Base-by-base conservation (phyloP, 2,888 invertebrate genomes). In the Lasioglossum pauxillum region DNA sequence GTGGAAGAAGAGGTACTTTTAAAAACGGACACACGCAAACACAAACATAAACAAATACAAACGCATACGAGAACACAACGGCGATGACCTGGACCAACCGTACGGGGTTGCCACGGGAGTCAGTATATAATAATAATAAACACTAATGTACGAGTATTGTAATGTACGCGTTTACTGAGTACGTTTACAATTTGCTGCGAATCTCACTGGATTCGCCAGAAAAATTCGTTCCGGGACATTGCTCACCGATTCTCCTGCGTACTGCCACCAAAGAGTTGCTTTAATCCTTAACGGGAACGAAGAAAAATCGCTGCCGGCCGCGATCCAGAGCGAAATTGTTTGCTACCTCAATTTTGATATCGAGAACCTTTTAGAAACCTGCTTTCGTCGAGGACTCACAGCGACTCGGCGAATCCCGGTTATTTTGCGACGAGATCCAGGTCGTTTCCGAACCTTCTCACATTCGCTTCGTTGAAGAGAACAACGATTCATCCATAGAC, bases 161-260 rank as follows among this genome's bases (percentile, higher is more conserved):
- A 87, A 80, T 78, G 46, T 83, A 89, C 78, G 87, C 81, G 88
- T 85, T 64, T 92, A 92, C 94, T 93, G 94, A 94, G 91, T 94
- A 93, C 94, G 94, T 94, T 94, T 94, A 93, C 83, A 87, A 35
- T 49, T 49, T 57, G 60, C 72, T 73, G 71, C 78, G 35, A 19
- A 53, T 85, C 74, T 35, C 35, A 41, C 31, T 78, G 72, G 75
- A 78, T 67, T 82, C 71, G 75, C 38, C 79, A 53, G 69, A 76
- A 74, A 64, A 64, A n/a, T 77, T 78, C 71, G 31, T 72, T 79
- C 53, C 27, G 75, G 71, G 75, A 72, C 46, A 72, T 80, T 84
- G 88, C 73, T 82, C 82, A 84, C 72, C 78, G 75, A 87, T 89
- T 84, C 78, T 87, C 81, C 83, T 81, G 83, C 78, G 72, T 87